Conservation (phyloP, 2,888 invertebrate genomes). For the Frankliniella intonsa region DNA sequence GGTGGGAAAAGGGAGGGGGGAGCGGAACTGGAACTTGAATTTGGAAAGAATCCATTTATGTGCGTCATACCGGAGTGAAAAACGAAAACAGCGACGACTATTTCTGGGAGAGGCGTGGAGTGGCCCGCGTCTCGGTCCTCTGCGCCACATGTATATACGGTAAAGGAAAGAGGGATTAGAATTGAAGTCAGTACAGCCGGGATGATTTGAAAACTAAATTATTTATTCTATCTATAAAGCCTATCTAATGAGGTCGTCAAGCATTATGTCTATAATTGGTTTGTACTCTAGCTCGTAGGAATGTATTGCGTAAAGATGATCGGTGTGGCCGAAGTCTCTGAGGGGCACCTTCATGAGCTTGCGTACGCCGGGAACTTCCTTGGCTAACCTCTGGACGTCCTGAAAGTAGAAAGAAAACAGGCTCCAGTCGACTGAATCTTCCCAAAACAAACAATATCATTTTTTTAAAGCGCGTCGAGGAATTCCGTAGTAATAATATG, state of each 20-base stretch:
- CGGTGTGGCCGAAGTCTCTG: neutral
- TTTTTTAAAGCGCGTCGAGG: neutral
- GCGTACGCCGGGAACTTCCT: neutral
- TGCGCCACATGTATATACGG: neutral
- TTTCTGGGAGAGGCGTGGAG: no score
- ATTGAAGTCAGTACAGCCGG: neutral
- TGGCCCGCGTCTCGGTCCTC: no score
- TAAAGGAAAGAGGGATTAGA: neutral
- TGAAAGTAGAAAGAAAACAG: neutral
- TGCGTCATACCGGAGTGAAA: no score
- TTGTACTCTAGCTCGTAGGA: constrained; percentile 11
- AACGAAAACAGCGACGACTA: no score
- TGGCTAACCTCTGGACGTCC: neutral
- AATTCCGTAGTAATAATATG: neutral
- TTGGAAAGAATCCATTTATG: no score
- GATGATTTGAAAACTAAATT: neutral
- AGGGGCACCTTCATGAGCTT: neutral
- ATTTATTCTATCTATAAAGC: neutral
- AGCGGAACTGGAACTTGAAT: no score
- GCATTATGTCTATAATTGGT: neutral
- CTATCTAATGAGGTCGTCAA: neutral
- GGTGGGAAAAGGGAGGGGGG: no score
- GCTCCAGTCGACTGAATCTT: neutral
- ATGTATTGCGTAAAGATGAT: neutral
- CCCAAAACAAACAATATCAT: neutral